Evolutionary conservation across 1,140 invertebrate species (phyloP), one percentile per base, ranked within the genome.

Genomic region (Oedothorax gibbosus): DNA sequence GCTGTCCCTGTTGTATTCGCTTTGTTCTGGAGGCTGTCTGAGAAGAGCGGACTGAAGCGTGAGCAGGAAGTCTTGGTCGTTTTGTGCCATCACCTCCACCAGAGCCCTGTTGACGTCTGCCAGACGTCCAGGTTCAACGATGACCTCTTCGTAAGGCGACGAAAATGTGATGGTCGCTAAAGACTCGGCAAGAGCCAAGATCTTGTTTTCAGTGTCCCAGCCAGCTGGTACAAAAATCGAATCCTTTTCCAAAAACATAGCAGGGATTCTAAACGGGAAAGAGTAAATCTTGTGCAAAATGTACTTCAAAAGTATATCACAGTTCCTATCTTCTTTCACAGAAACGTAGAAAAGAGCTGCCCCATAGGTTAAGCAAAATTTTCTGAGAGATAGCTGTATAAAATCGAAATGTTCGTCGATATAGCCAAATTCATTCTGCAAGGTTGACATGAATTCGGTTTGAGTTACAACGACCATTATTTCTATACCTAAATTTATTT

Each of bases 161-260:
- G 99, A 95, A 91, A 98, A 65, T 2, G 81, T 56, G 5, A 76
- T 99, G 2, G 81, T 84, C 11, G 51, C 56, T 51, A 76, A 21
- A 7, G 81, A 65, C 91, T 99, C 98, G 91, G 97, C 95, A 85
- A 99, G 93, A 91, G 99, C 99, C 89, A 96, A 95, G 89, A 99
- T 98, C 92, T 99, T 99, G 91, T 99, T 99, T 90, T 98, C 95
- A 91, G 97, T 99, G 91, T 99, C 98, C 98, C 98, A 99, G 79
- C 98, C 98, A 87, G 97, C 94, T 81, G 98, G 98, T 91, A 99
- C 98, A 89, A 99, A 95, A 86, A 99, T 96, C 82, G 97, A 96
- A 92, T 99, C 98, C 90, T 98, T 99, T 91, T 99, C 99, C 11
- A 99, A 97, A 86, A 99, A 97, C 87, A 98, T 93, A 79, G 98